phyloP scores from a whole-genome alignment of 1,140 invertebrate genomes.

The Zophobas morio region DNA sequence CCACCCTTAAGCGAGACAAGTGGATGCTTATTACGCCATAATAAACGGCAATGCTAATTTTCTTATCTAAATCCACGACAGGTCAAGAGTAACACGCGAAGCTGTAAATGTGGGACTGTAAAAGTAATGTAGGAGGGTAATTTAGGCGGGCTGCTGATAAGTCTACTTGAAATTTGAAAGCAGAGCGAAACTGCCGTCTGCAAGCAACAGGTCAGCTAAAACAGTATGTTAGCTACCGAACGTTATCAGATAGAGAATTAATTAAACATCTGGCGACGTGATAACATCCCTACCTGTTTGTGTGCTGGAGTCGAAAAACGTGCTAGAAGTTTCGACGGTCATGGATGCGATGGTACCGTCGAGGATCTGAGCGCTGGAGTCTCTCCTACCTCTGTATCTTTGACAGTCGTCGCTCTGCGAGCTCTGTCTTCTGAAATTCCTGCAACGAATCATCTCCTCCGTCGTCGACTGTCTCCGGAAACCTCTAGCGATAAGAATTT shows the following conservation, averaged over 20 bases:
- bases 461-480: conserved; percentile 92
- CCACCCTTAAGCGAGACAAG: too few relatives aligned
- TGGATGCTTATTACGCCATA: not conserved
- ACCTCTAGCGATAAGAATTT: conserved; percentile 90
- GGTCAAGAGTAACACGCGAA: not conserved
- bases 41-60: not conserved
- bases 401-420: conserved; percentile 85
- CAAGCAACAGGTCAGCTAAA: conserved; percentile 32
- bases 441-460: conserved; percentile 92
- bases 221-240: conserved; percentile 7
- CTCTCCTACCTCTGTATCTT: conserved; percentile 83
- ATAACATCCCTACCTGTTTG: conserved; percentile 84
- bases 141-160: conserved; percentile 11
- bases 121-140: conserved; percentile 19
- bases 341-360: conserved; percentile 93
- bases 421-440: conserved; percentile 87
- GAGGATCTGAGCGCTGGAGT: conserved; percentile 91
- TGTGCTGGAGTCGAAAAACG: conserved; percentile 93
- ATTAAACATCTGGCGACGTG: conserved; percentile 3
- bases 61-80: conserved; percentile 5
- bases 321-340: conserved; percentile 93
- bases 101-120: not conserved
- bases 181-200: conserved; percentile 4
- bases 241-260: conserved; percentile 28
- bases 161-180: conserved; percentile 18